Evolutionary conservation across 2,888 invertebrate species (phyloP).

Genomic region (Tachina fera): DNA sequence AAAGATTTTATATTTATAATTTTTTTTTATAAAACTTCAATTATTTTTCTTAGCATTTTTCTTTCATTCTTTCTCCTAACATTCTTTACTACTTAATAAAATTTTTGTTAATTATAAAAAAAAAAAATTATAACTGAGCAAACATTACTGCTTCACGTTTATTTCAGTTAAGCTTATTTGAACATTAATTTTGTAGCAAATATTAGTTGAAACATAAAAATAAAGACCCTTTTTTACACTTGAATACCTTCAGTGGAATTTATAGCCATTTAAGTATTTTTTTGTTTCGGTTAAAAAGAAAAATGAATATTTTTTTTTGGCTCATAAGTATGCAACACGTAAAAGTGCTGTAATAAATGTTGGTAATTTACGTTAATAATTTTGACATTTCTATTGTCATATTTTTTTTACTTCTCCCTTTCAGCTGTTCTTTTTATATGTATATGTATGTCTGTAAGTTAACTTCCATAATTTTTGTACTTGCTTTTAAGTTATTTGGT

Average conservation of each 20-base stretch:
- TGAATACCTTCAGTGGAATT: conserved; percentile 51
- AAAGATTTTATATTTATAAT: too few species aligned
- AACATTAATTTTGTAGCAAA: conserved; percentile 63
- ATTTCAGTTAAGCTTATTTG: conserved; percentile 55
- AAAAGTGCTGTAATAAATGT: conserved; percentile 77
- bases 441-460: background rate
- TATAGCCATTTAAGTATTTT: conserved; percentile 33
- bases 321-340: conserved; percentile 69
- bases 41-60: background rate
- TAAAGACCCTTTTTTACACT: conserved; percentile 33
- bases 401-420: conserved; percentile 14
- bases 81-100: conserved; percentile 12
- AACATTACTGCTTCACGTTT: conserved; percentile 13
- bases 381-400: conserved; percentile 79
- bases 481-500: conserved; percentile 21
- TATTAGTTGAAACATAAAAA: conserved; percentile 48
- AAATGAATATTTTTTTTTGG: conserved; percentile 9
- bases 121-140: background rate
- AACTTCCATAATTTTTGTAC: background rate
- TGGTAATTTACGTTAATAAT: conserved; percentile 78
- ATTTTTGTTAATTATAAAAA: conserved; percentile 47
- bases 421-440: conserved; percentile 29
- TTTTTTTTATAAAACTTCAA: background rate
- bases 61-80: background rate
- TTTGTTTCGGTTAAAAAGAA: background rate